phyloP scores from a whole-genome alignment of 2,888 invertebrate genomes.

The Agonopterix alstromeriana region DNA sequence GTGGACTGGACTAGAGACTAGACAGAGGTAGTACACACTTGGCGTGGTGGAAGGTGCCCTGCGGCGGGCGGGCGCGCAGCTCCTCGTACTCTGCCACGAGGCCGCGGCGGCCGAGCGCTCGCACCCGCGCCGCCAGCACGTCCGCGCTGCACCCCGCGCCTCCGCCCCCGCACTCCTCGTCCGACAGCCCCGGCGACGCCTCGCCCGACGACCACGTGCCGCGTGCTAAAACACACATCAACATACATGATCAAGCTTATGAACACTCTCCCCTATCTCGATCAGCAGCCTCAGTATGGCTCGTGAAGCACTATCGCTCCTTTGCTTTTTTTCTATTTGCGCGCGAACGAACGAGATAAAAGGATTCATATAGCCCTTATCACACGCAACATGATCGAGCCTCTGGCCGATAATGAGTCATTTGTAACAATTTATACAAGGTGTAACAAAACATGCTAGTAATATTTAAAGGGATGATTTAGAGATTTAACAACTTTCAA shows the following conservation, averaged over 20 bases:
- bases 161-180: constrained; percentile 86
- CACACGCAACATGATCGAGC: too few relatives aligned
- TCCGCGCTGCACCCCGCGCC: constrained; percentile 79
- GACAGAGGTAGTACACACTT: constrained; percentile 70
- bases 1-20: too few relatives aligned
- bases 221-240: constrained; percentile 31
- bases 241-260: neutral
- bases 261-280: neutral
- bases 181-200: constrained; percentile 89
- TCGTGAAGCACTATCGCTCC: too few relatives aligned
- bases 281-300: neutral
- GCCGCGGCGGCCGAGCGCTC: constrained; percentile 86
- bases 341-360: too few relatives aligned
- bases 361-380: too few relatives aligned
- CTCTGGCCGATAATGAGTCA: too few relatives aligned
- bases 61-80: constrained; percentile 88
- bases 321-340: too few relatives aligned
- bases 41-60: constrained; percentile 92
- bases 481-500: too few relatives aligned
- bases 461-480: too few relatives aligned
- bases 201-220: constrained; percentile 72
- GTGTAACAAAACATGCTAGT: too few relatives aligned
- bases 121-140: constrained; percentile 86
- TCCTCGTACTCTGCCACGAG: constrained; percentile 92
- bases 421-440: too few relatives aligned